These are phyloP conservation scores for Anthonomus grandis DNA, from an alignment of 1,140 invertebrate genomes.

Conservation along the genomic window DNA sequence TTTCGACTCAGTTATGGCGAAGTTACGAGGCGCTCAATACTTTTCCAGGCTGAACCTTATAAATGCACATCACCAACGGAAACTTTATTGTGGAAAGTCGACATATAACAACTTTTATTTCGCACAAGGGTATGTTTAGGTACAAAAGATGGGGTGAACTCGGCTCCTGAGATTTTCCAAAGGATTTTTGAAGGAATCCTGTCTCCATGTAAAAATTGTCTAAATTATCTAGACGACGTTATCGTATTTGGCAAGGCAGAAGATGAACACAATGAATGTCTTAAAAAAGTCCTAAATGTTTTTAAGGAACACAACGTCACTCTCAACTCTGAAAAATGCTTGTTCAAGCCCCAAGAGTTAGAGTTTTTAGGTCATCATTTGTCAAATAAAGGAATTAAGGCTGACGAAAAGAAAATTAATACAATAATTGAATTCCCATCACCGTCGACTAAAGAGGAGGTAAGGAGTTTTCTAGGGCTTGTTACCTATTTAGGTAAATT, in stretches of 20 bases:
- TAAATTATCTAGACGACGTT: conserved; percentile 28
- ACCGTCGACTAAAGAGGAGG: conserved; percentile 27
- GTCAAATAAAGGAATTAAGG: conserved; percentile 23
- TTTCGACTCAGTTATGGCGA: conserved; percentile 34
- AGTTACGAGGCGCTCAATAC: conserved; percentile 9
- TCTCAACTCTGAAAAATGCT: conserved; percentile 36
- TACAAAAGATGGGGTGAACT: conserved; percentile 41
- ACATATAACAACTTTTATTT: conserved; percentile 46
- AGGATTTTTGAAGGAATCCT: conserved; percentile 19
- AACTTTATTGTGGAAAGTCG: conserved; percentile 32
- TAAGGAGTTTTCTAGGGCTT: conserved; percentile 30
- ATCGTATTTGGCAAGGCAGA: conserved; percentile 20
- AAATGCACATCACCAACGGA: conserved; percentile 38
- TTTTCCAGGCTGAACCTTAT: conserved; percentile 35
- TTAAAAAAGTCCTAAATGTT: conserved; percentile 19
- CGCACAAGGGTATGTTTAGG: conserved; percentile 41
- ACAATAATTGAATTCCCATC: conserved; percentile 20
- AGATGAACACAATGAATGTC: conserved; percentile 12
- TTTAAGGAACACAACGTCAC: conserved; percentile 20
- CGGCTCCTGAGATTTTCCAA: conserved; percentile 27
- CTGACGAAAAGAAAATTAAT: conserved; percentile 21
- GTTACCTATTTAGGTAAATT: conserved; percentile 33
- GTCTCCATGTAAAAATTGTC: conserved; percentile 7
- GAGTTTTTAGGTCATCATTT: conserved; percentile 28
- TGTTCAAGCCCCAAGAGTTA: conserved; percentile 14